Base-by-base conservation (phyloP, 2,888 invertebrate species). In the Conus canariensis region DNA sequence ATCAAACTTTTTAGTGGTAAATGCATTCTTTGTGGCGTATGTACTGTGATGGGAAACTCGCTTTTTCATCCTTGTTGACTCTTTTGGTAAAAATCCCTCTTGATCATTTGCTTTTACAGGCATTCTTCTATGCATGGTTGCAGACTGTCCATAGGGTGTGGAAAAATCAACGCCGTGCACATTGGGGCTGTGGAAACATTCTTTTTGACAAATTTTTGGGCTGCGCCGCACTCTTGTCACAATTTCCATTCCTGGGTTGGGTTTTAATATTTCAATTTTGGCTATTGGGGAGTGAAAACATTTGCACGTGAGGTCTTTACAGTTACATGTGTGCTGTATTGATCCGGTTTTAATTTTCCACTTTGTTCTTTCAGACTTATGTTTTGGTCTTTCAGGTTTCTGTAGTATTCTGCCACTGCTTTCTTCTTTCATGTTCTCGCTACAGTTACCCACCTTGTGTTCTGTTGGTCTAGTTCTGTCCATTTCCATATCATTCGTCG, bases 181-280 rank as follows among this genome's bases (percentile, higher is more conserved):
- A 60, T 45, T 45, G 25, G 67, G 25, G 25, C 67, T 30, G 86
- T 67, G 67, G n/a, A 45, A 86, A 19, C 67, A 30, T 30, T 30
- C 86, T 25, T 60, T 19, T 4, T 45, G 64, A 67, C 22, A 45
- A 7, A 67, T 16, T 45, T n/a, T 8, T 19, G 67, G 67, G 45
- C 45, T 86, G 86, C 22, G 30, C 5, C 30, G 86, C 30, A 86
- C 86, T 19, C 45, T 86, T 67, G 86, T 86, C 60, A 60, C 60
- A 30, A 86, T 67, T 19, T 86, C 67, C 5, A 86, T 22, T 4
- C 45, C 67, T 67, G 86, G 16, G 22, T n/a, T 25, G 0, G 67
- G 86, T 19, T 86, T 30, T 45, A 86, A 19, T 60, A 86, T 86
- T 67, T 86, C 67, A 19, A 67, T 86, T 67, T 60, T 86, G 16